phyloP scores from a whole-genome alignment of 2,797 vertebrate genomes.

The Nothura maculosa region DNA sequence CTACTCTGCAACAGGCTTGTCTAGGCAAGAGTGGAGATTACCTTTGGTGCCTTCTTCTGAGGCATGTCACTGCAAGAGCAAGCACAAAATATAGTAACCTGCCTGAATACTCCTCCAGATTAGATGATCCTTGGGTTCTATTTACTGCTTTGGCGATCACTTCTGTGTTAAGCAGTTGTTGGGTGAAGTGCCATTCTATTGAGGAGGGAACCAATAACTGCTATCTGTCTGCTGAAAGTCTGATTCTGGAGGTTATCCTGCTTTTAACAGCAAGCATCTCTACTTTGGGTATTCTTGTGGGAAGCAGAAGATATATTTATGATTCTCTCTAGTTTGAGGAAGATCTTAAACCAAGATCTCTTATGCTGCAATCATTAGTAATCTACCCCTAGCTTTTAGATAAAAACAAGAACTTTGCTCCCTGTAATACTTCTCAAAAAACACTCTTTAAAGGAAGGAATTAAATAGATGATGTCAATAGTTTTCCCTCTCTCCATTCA shows the following conservation, averaged over 20 bases:
- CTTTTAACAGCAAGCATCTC: not conserved
- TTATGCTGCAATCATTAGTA: not conserved
- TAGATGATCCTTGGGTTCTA: not conserved
- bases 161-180: not conserved
- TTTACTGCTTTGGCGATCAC: not conserved
- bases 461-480: not conserved
- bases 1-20: not conserved
- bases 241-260: not conserved
- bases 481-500: not conserved
- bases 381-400: not conserved
- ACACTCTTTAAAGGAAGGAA: not conserved
- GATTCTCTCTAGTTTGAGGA: not conserved
- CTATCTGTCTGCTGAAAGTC: not conserved
- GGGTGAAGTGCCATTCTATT: not conserved
- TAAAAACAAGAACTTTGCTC: not conserved
- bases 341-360: not conserved
- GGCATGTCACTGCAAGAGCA: not conserved
- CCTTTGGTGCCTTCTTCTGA: not conserved
- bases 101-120: not conserved
- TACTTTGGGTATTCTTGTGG: not conserved
- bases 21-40: not conserved
- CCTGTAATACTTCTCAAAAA: not conserved
- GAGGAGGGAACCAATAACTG: not conserved
- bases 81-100: rapidly evolving
- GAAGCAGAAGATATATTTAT: not conserved